Evolutionary conservation across 2,113 vertebrate genomes (phyloP).

Genomic region (Tenrec ecaudatus): DNA sequence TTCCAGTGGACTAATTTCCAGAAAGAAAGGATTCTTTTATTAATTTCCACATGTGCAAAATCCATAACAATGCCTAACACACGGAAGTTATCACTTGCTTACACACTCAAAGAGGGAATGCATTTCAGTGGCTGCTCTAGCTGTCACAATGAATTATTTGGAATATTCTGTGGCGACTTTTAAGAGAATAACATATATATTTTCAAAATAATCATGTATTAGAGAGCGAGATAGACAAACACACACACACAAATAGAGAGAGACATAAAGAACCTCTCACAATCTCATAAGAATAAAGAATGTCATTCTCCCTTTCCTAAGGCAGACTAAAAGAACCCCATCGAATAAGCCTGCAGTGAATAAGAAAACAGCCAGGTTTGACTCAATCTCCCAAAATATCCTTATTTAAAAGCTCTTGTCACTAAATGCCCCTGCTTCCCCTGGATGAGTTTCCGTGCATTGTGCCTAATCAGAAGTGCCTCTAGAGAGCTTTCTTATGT

Average conservation of each 20-base stretch:
- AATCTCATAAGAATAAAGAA: background rate
- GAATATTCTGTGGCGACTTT: conserved; percentile 32
- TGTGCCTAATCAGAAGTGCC: background rate
- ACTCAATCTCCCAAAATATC: conserved; percentile 29
- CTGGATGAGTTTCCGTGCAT: conserved; percentile 3
- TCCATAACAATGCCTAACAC: background rate
- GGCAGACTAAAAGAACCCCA: background rate
- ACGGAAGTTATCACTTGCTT: background rate
- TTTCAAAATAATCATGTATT: background rate
- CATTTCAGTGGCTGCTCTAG: background rate
- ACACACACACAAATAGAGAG: background rate
- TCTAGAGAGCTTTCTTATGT: background rate
- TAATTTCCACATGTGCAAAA: background rate
- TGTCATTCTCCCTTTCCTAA: background rate
- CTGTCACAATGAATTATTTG: background rate
- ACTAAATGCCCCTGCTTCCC: conserved; percentile 22
- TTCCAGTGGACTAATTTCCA: background rate
- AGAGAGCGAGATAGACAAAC: background rate
- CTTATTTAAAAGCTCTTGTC: conserved; percentile 29
- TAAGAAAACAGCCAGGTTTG: background rate
- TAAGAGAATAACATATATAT: background rate
- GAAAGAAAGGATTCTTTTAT: background rate
- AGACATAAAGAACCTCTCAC: background rate
- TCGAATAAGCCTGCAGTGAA: background rate
- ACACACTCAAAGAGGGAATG: background rate